Percentiles rank a stretch among this genome's conserved stretches.
These are phyloP conservation scores for Epistrophe grossulariae DNA, from an alignment of 2,888 invertebrate species.

Conservation along the genomic window DNA sequence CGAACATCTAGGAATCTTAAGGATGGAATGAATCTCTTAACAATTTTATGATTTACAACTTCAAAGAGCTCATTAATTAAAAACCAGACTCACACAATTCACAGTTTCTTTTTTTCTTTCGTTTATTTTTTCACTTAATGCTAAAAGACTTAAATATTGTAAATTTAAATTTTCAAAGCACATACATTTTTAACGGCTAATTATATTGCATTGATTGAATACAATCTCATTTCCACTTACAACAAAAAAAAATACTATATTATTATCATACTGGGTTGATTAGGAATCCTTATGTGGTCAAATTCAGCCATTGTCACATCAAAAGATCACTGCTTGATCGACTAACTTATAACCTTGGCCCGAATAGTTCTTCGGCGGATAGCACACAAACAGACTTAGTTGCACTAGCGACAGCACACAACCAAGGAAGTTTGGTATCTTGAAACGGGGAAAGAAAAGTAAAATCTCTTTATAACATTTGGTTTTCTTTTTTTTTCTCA, in stretches of 20 bases:
- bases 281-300: not conserved
- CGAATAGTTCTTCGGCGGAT: slow-evolving; percentile 85
- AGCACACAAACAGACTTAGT: slow-evolving; percentile 88
- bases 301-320: not conserved
- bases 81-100: not conserved
- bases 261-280: slow-evolving; percentile 5
- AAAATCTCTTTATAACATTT: not conserved
- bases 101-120: not conserved
- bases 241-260: slow-evolving; percentile 20
- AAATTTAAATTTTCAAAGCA: slow-evolving; percentile 12
- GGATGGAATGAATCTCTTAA: too few species aligned
- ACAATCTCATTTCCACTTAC: not conserved
- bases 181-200: not conserved
- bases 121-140: slow-evolving; percentile 51
- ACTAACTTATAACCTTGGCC: slow-evolving; percentile 82
- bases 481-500: slow-evolving; percentile 80
- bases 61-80: not conserved
- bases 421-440: slow-evolving; percentile 93
- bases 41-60: too few species aligned
- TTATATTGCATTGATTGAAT: slow-evolving; percentile 2
- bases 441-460: slow-evolving; percentile 80
- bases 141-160: slow-evolving; percentile 36
- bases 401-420: slow-evolving; percentile 90
- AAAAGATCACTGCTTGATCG: slow-evolving; percentile 80
- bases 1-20: too few species aligned